Percentiles rank a stretch among this genome's conserved stretches.
Conservation (phyloP, 2,113 vertebrate genomes). For the Coracopsis vasa region DNA sequence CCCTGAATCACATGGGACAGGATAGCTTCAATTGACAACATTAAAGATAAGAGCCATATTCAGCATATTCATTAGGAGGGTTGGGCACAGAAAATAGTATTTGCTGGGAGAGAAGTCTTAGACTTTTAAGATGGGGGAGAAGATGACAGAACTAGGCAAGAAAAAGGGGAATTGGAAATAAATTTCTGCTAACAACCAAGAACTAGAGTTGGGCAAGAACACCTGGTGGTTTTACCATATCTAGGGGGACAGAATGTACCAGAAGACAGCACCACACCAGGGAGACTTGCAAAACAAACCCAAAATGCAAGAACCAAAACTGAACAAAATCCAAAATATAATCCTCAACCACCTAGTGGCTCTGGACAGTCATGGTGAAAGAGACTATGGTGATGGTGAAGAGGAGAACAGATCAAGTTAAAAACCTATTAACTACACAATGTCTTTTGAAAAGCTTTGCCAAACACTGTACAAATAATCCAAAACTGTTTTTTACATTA, state of each 20-base stretch:
- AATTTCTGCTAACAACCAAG: neutral
- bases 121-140: neutral
- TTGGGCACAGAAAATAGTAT: neutral
- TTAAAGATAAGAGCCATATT: neutral
- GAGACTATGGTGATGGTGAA: neutral
- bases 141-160: neutral
- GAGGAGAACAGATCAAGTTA: neutral
- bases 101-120: neutral
- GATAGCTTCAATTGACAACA: neutral
- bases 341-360: neutral
- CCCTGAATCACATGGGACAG: neutral
- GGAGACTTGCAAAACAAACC: neutral
- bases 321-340: neutral
- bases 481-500: neutral
- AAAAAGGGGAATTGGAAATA: neutral
- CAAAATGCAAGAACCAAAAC: neutral
- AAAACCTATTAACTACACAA: neutral
- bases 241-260: neutral
- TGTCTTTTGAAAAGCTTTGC: neutral
- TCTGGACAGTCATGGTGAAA: neutral
- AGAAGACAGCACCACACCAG: neutral
- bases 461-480: neutral
- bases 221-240: neutral
- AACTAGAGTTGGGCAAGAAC: neutral
- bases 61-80: neutral